Conservation (phyloP, 2,113 vertebrate genomes). For the Varanus komodoensis region DNA sequence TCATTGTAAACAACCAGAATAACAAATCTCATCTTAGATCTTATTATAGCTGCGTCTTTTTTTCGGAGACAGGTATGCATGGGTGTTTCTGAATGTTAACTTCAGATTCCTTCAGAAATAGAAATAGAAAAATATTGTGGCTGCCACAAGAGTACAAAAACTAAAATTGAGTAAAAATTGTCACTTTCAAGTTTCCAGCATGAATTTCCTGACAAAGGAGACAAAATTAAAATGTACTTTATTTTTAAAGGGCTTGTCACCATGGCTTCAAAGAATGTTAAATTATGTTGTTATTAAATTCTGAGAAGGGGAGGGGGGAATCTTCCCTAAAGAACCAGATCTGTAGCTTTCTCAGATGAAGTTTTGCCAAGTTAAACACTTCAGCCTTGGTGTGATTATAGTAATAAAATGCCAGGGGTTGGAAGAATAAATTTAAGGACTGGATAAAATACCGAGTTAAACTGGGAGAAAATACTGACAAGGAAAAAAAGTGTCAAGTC, state of each 20-base stretch:
- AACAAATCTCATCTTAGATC: neutral
- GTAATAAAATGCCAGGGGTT: slow-evolving; percentile 20
- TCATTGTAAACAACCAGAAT: neutral
- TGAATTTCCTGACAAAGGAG: slow-evolving; percentile 28
- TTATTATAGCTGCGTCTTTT: neutral
- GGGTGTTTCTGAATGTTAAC: neutral
- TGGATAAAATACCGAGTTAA: slow-evolving; percentile 9
- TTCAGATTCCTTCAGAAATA: slow-evolving; percentile 10
- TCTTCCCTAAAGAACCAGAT: slow-evolving; percentile 42
- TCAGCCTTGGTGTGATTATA: slow-evolving; percentile 40
- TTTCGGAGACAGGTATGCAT: neutral
- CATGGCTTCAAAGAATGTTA: slow-evolving; percentile 51
- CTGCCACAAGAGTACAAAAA: slow-evolving; percentile 41
- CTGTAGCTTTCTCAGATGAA: slow-evolving; percentile 19
- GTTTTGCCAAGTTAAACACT: slow-evolving; percentile 46
- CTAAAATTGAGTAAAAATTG: neutral
- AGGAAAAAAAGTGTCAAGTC: slow-evolving; percentile 9
- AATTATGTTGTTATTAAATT: slow-evolving; percentile 55
- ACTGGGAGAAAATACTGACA: neutral
- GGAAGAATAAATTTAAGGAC: slow-evolving; percentile 34
- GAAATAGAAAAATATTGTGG: neutral
- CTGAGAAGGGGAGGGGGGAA: slow-evolving; percentile 3
- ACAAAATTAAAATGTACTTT: slow-evolving; percentile 35
- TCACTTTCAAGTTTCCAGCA: slow-evolving; percentile 25
- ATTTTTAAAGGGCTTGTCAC: slow-evolving; percentile 39